These are phyloP conservation scores for Brachionus manjavacas DNA, from an alignment of 1,140 invertebrate genomes.

Conservation along the genomic window DNA sequence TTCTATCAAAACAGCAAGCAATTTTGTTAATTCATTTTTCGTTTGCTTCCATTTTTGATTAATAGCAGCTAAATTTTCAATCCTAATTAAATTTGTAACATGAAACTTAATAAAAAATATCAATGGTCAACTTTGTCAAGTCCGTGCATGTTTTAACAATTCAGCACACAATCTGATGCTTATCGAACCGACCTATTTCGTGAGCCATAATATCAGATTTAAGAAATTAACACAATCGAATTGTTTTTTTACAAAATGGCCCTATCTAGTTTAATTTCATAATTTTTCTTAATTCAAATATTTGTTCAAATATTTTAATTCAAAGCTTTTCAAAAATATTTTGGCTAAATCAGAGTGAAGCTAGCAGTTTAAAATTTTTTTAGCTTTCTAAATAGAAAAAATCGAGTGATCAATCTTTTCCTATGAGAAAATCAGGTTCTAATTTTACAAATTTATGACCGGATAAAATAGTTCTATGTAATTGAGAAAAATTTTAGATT, in stretches of 20 bases:
- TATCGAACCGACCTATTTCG: background rate
- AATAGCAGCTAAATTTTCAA: background rate
- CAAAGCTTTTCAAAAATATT: background rate
- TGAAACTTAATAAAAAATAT: background rate
- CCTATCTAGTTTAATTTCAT: background rate
- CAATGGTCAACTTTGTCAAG: background rate
- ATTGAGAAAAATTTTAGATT: background rate
- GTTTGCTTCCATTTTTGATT: background rate
- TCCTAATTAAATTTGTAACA: background rate
- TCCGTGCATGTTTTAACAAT: background rate
- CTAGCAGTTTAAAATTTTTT: background rate
- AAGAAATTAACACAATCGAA: background rate
- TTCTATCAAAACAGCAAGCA: background rate
- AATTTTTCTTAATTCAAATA: background rate
- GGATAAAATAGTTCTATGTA: background rate
- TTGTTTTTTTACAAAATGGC: background rate
- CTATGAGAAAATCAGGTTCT: background rate
- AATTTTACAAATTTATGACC: background rate
- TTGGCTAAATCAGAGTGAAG: background rate
- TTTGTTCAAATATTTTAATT: background rate
- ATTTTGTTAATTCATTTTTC: background rate
- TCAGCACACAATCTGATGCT: background rate
- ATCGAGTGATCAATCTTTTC: background rate
- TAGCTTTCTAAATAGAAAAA: background rate
- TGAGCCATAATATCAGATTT: background rate